Conservation (phyloP, 1,140 invertebrate genomes). For the Aphelenchoides besseyi region DNA sequence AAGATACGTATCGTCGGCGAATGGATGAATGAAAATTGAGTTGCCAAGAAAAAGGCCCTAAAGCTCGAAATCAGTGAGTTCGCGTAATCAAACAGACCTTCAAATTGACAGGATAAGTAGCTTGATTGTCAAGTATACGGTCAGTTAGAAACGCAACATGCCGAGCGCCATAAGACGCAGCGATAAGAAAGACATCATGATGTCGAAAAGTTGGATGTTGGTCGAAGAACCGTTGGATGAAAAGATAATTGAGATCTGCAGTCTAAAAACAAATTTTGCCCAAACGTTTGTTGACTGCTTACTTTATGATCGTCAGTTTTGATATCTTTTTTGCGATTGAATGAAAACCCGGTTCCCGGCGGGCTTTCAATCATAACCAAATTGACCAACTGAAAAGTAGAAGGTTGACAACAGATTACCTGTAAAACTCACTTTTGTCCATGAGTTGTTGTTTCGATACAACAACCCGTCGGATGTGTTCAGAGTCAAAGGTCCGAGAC, state of each 20-base stretch:
- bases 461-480: not conserved
- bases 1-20: not conserved
- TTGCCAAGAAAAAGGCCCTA: not conserved
- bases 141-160: not conserved
- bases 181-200: not conserved
- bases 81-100: not conserved
- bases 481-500: not conserved
- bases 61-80: not conserved
- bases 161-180: not conserved
- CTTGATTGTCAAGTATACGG: not conserved
- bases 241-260: not conserved
- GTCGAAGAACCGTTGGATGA: not conserved
- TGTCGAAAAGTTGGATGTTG: not conserved
- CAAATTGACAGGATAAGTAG: not conserved
- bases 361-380: not conserved
- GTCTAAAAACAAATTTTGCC: not conserved
- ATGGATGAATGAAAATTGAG: not conserved
- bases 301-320: too few relatives aligned
- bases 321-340: not conserved
- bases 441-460: not conserved
- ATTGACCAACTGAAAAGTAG: not conserved
- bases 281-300: too few relatives aligned
- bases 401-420: too few relatives aligned
- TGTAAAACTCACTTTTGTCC: constrained; percentile 1
- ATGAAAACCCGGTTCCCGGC: not conserved